phyloP scores from a whole-genome alignment of 2,888 invertebrate genomes.

The Chrysolina americana region DNA sequence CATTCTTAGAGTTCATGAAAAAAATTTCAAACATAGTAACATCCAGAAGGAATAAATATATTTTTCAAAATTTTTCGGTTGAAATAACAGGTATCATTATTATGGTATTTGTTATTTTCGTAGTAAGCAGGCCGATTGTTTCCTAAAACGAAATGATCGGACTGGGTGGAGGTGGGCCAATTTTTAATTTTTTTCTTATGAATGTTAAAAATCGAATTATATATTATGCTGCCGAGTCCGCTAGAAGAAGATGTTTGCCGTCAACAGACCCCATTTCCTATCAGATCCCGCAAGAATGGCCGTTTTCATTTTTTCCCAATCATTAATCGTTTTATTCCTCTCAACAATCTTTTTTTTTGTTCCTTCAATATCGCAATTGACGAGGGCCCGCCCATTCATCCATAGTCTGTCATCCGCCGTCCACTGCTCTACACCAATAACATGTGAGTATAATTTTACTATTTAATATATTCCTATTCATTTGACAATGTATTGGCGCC shows the following conservation, averaged over 20 bases:
- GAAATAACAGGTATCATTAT: constrained; percentile 39
- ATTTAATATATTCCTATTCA: background rate
- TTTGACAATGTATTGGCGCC: background rate
- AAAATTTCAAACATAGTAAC: constrained; percentile 58
- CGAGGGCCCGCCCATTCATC: background rate
- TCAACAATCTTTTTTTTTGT: background rate
- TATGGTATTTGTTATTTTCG: constrained; percentile 31
- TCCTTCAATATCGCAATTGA: background rate
- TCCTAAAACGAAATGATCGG: constrained; percentile 56
- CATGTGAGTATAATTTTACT: constrained; percentile 28
- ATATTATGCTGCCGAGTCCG: background rate
- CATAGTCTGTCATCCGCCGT: background rate
- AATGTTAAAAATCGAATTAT: background rate
- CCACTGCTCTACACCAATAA: background rate
- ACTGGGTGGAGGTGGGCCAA: constrained; percentile 65
- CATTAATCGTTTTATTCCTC: background rate
- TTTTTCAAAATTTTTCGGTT: constrained; percentile 26
- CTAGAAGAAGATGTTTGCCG: background rate
- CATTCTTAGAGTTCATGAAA: constrained; percentile 63
- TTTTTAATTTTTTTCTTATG: constrained; percentile 30
- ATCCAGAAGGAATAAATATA: constrained; percentile 31
- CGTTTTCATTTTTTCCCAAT: background rate
- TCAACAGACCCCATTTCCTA: background rate
- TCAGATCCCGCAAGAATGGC: too few relatives aligned
- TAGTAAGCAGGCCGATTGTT: constrained; percentile 63